These are phyloP conservation scores for Agrilus planipennis DNA, from an alignment of 1,140 invertebrate genomes.

Conservation along the genomic window DNA sequence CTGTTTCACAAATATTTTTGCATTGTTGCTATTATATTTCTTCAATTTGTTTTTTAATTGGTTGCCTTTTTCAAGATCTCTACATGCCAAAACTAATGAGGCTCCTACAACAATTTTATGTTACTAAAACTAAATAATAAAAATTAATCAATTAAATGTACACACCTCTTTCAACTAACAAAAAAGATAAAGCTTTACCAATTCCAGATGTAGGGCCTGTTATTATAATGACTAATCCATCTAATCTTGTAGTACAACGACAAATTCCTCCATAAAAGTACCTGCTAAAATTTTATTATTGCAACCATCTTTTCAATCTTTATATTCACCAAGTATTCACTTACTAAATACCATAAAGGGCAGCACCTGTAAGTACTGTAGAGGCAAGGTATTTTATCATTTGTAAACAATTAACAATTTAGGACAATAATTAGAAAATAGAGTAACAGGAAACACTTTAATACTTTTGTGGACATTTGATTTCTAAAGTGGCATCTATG, in stretches of 20 bases:
- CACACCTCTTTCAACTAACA: constrained; percentile 34
- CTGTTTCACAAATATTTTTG: constrained; percentile 25
- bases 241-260: constrained; percentile 27
- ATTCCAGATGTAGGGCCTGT: constrained; percentile 50
- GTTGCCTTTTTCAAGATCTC: constrained; percentile 37
- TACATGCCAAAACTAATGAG: constrained; percentile 40
- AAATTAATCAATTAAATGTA: not conserved
- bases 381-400: no score
- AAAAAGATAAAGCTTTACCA: constrained; percentile 41
- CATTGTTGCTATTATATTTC: constrained; percentile 15
- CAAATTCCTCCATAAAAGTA: constrained; percentile 32
- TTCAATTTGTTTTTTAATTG: constrained; percentile 30
- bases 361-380: constrained; percentile 21
- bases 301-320: constrained; percentile 6
- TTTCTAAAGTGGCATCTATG: no score
- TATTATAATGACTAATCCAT: constrained; percentile 45
- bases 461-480: no score
- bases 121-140: not conserved
- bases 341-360: constrained; percentile 26
- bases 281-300: constrained; percentile 20
- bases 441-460: no score
- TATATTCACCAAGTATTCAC: constrained; percentile 13
- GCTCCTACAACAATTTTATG: constrained; percentile 31
- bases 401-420: no score
- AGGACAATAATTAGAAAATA: no score